Percentiles rank a stretch among this genome's conserved stretches.
These are phyloP conservation scores for Trypoxylus dichotomus DNA, from an alignment of 1,140 invertebrate species.

Conservation along the genomic window DNA sequence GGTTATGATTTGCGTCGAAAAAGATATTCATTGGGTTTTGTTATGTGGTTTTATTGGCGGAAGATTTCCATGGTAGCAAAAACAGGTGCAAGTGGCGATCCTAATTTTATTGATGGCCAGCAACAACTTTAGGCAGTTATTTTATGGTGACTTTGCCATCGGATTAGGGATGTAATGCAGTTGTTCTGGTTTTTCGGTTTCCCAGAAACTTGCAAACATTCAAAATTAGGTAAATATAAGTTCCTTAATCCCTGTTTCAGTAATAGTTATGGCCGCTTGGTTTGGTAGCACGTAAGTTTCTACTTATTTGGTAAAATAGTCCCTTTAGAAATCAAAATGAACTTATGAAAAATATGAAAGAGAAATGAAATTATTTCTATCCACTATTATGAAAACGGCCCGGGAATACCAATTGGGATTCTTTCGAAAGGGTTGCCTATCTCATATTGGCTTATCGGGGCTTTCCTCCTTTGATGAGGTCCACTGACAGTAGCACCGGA, in stretches of 20 bases:
- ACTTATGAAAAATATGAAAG: too few relatives aligned
- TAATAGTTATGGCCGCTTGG: not conserved
- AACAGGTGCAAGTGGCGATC: not conserved
- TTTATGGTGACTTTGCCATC: not conserved
- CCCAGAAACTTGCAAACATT: not conserved
- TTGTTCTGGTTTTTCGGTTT: not conserved
- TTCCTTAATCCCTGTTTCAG: not conserved
- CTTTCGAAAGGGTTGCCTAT: conserved; percentile 36
- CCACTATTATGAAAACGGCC: conserved; percentile 31
- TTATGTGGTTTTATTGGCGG: not conserved
- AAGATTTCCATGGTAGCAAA: not conserved
- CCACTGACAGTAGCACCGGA: not conserved
- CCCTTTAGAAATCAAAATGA: too few relatives aligned
- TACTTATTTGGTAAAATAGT: too few relatives aligned
- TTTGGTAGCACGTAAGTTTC: not conserved
- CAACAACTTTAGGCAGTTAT: conserved; percentile 5
- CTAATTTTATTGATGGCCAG: not conserved
- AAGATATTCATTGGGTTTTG: conserved; percentile 13
- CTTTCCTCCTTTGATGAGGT: not conserved
- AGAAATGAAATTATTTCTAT: too few relatives aligned
- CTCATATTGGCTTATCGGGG: conserved; percentile 11
- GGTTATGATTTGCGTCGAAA: too few relatives aligned
- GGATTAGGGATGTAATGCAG: not conserved
- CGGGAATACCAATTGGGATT: conserved; percentile 37
- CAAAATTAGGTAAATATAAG: too few relatives aligned